Evolutionary conservation across 2,113 vertebrate species (phyloP), one percentile per base, ranked within the genome.

Genomic region (Anser cygnoides): DNA sequence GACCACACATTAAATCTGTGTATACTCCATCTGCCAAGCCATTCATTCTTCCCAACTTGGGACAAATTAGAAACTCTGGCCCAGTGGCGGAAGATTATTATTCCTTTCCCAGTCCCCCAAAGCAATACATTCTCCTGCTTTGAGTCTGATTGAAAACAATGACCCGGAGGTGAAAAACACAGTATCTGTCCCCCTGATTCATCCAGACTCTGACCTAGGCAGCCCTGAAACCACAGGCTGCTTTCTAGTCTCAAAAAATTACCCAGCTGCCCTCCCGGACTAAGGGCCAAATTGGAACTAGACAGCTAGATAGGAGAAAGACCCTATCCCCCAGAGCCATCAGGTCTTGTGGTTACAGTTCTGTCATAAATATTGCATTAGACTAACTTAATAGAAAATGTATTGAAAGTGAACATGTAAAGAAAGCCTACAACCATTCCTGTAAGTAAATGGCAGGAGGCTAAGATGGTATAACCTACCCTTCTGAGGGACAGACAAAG

Each of bases 1-100:
- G 93, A 94, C 87, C 96, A 95, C 95, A 96, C 92, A 93, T 96
- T 96, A 94, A 94, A 95, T 41, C 78, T 87, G 50, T 74, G 71
- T 89, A 20, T 63, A 65, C 50, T 96, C 91, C 93, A 91, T 95
- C 96, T 96, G 96, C 92, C 89, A 96, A 95, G 41, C 13, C 41
- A 77, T 83, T 91, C 75, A 46, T 73, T 91, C 62, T 84, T 89
- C 94, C 74, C 87, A 89, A 15, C 91, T 87, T 4, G 8, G 94
- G 87, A 96, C 77, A 92, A 92, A 94, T 95, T 85, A 91, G 75
- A 91, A 93, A 73, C 77, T 95, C 75, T 89, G 81, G 81, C 92
- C 92, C 87, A 93, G 84, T 67, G 84, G 68, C 20, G 10, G 74
- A 89, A 91, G 86, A 87, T 87, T 73, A 46, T 93, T 91, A 87